Evolutionary conservation across 2,113 vertebrate species (phyloP), one percentile per base, ranked within the genome.

Genomic region (Empidonax traillii): DNA sequence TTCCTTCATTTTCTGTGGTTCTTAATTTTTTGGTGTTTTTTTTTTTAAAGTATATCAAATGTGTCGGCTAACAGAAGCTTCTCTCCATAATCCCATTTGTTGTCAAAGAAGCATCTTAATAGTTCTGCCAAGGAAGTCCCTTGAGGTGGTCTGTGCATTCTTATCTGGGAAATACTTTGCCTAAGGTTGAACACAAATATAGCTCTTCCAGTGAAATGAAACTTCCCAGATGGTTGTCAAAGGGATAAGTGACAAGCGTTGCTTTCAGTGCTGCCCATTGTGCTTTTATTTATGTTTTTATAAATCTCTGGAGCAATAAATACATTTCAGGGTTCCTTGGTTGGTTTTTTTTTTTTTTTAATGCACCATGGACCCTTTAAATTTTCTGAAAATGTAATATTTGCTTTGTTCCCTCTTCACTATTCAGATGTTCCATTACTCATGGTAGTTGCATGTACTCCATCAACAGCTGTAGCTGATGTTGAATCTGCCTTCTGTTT

Each of bases 381-480:
- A 46, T 62, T 30, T 87, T 19, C 53, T 31, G 9, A 37, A 47
- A 51, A 37, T n/a, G 23, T n/a, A 0, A 0, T 53, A 43, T 22
- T 80, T 55, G 15, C 30, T 80, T 84, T 84, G 21, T 62, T 92
- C 22, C 21, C 12, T 31, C 6, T 49, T 53, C 12, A 6, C 37
- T 51, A 35, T 35, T 69, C 9, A 47, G 22, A 28, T 68, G 31
- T 62, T 56, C 28, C 15, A 43, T 18, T 33, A 55, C 18, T 71
- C 0, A 0, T 3, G 25, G 51, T 55, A 24, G 24, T 35, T 55
- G 33, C 8, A 3, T 0, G 1, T 76, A 35, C 8, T 58, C 30
- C 13, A 28, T 33, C 51, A 65, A 56, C 28, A 82, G 51, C 78
- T 90, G 37, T 15, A 51, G 62, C 22, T 85, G n/a, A 19, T 31